Evolutionary conservation across 2,113 vertebrate species (phyloP).

Genomic region (Pardalotus punctatus): DNA sequence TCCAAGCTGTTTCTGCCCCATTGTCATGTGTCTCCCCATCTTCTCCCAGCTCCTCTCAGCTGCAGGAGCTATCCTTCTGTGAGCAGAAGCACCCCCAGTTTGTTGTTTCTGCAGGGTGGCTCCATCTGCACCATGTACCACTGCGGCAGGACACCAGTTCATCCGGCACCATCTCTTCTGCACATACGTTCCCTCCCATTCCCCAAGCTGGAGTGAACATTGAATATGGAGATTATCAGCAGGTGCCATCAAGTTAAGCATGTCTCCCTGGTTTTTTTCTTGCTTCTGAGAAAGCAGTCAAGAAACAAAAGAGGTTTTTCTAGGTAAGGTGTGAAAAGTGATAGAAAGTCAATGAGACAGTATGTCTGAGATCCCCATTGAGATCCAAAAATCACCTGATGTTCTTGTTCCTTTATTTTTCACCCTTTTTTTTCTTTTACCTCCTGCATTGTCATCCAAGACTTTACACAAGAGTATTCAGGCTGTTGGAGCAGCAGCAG

Average conservation of each 20-base stretch:
- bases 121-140: neutral
- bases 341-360: neutral
- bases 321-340: neutral
- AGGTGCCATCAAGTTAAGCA: neutral
- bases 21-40: neutral
- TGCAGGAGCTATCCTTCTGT: neutral
- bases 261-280: neutral
- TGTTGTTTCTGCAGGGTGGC: neutral
- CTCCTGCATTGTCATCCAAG: neutral
- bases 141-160: neutral
- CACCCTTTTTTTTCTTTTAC: neutral
- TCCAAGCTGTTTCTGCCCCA: neutral
- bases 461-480: neutral
- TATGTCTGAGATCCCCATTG: neutral
- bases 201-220: neutral
- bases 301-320: neutral
- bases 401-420: neutral
- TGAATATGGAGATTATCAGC: neutral
- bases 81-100: neutral
- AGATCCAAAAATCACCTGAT: neutral
- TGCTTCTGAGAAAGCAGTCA: neutral
- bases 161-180: neutral
- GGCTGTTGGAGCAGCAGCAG: neutral
- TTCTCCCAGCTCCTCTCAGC: neutral
- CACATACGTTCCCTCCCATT: accelerated